phyloP scores from a whole-genome alignment of 1,140 invertebrate genomes.

The Drosophila auraria region DNA sequence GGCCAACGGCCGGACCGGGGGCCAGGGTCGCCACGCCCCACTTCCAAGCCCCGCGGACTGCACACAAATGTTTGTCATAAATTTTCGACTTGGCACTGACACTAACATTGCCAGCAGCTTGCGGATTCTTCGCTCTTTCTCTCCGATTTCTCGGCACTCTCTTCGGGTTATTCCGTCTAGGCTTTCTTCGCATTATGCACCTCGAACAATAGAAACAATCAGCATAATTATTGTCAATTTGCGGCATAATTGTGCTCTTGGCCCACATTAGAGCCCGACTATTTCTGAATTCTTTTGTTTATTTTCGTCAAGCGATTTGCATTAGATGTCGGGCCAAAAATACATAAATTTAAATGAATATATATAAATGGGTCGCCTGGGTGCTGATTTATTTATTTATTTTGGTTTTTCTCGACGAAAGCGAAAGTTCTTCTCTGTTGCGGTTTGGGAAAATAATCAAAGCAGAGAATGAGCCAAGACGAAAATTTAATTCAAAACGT shows the following conservation, averaged over 20 bases:
- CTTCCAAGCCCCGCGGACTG: constrained; percentile 16
- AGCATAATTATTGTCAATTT: constrained; percentile 31
- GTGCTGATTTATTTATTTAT: constrained; percentile 35
- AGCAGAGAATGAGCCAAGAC: background rate
- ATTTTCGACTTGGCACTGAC: constrained; percentile 60
- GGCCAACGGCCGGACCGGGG: constrained; percentile 41
- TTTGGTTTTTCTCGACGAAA: constrained; percentile 47
- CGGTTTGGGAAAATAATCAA: constrained; percentile 7
- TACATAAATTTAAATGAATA: constrained; percentile 51
- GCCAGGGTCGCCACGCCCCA: constrained; percentile 46
- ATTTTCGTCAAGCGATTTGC: constrained; percentile 51
- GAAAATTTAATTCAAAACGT: background rate
- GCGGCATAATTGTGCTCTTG: constrained; percentile 44
- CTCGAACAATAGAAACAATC: constrained; percentile 25
- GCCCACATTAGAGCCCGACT: constrained; percentile 33
- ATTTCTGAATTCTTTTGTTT: constrained; percentile 46
- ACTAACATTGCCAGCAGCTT: constrained; percentile 54
- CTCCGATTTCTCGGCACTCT: background rate
- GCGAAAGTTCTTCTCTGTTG: constrained; percentile 58
- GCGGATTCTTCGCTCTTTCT: constrained; percentile 6
- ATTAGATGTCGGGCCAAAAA: constrained; percentile 65
- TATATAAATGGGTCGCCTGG: constrained; percentile 31
- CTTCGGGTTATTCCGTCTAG: background rate
- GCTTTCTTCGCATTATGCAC: constrained; percentile 27
- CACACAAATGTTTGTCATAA: constrained; percentile 69